phyloP scores from a whole-genome alignment of 1,140 invertebrate genomes.

The Brachionus rotundiformis region DNA sequence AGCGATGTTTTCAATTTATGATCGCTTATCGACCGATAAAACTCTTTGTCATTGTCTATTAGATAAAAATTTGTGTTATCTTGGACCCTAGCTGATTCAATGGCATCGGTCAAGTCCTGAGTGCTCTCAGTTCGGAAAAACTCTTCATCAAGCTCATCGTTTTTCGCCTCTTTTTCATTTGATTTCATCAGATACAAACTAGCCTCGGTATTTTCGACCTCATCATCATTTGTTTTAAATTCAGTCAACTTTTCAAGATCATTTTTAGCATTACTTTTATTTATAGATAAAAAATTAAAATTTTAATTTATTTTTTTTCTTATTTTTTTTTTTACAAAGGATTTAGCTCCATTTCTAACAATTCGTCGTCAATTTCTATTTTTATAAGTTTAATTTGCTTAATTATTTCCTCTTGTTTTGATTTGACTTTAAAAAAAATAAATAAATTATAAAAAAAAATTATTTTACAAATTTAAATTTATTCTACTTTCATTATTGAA shows the following conservation, averaged over 20 bases:
- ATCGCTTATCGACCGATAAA: neutral
- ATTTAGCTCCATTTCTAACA: constrained; percentile 34
- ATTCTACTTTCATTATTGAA: constrained; percentile 50
- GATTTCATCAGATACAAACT: neutral
- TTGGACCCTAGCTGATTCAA: neutral
- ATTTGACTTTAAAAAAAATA: constrained; percentile 25
- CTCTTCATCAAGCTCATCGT: neutral
- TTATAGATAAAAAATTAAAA: neutral
- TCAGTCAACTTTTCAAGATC: constrained; percentile 41
- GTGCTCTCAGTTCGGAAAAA: neutral
- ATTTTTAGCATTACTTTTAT: constrained; percentile 35
- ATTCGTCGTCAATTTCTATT: constrained; percentile 26
- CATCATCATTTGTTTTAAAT: neutral
- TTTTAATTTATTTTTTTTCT: no score
- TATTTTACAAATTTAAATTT: neutral
- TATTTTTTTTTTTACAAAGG: constrained; percentile 52
- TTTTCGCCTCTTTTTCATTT: neutral
- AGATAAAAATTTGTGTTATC: neutral
- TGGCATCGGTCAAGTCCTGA: neutral
- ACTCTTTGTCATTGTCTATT: constrained; percentile 28
- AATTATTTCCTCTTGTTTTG: neutral
- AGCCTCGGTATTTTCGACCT: neutral
- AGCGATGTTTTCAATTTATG: constrained; percentile 11
- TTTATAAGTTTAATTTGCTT: constrained; percentile 10
- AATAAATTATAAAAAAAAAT: neutral